These are phyloP conservation scores for Pseudorhiza aurosa DNA, from an alignment of 30 jellyfish, hydroid and myxozoan genomes.

Conservation along the genomic window DNA sequence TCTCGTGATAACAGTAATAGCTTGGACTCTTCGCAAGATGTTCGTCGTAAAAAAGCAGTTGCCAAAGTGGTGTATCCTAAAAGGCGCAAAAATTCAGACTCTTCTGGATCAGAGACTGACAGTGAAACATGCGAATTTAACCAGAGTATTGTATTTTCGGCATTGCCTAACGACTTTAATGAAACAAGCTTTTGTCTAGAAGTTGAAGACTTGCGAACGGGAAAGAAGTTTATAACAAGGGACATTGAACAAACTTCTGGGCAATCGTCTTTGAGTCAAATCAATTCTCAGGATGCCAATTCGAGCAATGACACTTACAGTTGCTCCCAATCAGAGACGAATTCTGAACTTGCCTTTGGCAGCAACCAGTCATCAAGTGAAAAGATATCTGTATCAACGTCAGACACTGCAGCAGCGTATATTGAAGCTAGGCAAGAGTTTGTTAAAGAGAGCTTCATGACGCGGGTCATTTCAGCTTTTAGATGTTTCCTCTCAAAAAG, in stretches of 20 bases:
- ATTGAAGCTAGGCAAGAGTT: too few species aligned
- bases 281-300: too few species aligned
- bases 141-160: not conserved
- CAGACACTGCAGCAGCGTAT: too few species aligned
- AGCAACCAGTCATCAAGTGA: not conserved
- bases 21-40: too few species aligned
- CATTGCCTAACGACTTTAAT: not conserved
- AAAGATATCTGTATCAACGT: too few species aligned
- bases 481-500: too few species aligned
- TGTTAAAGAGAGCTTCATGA: too few species aligned
- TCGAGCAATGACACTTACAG: not conserved
- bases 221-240: not conserved
- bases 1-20: too few species aligned
- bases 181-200: constrained; percentile 14
- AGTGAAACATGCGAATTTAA: not conserved
- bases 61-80: not conserved
- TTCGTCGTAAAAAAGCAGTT: too few species aligned
- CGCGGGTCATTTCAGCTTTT: too few species aligned
- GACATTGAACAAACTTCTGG: not conserved
- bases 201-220: constrained; percentile 29
- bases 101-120: constrained; percentile 11
- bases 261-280: not conserved
- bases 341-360: not conserved
- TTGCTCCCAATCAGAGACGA: too few species aligned
- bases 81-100: not conserved